Percentiles rank a stretch among this genome's conserved stretches.
Evolutionary conservation across 2,797 vertebrate genomes (phyloP).

Genomic region (Australoheros facetus): DNA sequence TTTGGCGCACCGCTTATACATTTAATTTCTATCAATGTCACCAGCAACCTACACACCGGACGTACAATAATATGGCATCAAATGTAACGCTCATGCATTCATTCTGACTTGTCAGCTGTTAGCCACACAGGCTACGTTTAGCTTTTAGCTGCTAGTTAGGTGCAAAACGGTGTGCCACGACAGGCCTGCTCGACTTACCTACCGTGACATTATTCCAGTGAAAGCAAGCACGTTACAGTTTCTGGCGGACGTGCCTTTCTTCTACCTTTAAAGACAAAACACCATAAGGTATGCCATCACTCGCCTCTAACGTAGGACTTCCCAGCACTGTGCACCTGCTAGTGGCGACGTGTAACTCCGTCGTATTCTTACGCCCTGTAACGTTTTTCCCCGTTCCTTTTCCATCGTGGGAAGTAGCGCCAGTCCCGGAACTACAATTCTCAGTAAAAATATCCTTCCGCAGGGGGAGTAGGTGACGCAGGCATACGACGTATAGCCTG

Average conservation of each 20-base stretch:
- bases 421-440: conserved; percentile 69
- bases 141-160: conserved; percentile 47
- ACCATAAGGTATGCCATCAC: conserved; percentile 24
- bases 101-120: conserved; percentile 62
- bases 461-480: conserved; percentile 64
- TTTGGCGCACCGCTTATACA: background rate
- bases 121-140: conserved; percentile 57
- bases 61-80: background rate
- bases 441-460: conserved; percentile 67
- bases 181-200: conserved; percentile 26
- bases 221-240: background rate
- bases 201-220: conserved; percentile 62
- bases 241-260: background rate
- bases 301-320: conserved; percentile 21
- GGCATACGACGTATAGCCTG: conserved; percentile 4
- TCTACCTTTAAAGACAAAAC: background rate
- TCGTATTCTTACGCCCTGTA: conserved; percentile 72
- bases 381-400: conserved; percentile 5
- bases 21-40: background rate
- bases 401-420: conserved; percentile 65
- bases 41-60: background rate
- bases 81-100: background rate
- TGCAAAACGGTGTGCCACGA: background rate
- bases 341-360: conserved; percentile 46
- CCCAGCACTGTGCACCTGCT: conserved; percentile 77